Evolutionary conservation across 2,888 invertebrate species (phyloP).

Genomic region (Cyaniris semiargus): DNA sequence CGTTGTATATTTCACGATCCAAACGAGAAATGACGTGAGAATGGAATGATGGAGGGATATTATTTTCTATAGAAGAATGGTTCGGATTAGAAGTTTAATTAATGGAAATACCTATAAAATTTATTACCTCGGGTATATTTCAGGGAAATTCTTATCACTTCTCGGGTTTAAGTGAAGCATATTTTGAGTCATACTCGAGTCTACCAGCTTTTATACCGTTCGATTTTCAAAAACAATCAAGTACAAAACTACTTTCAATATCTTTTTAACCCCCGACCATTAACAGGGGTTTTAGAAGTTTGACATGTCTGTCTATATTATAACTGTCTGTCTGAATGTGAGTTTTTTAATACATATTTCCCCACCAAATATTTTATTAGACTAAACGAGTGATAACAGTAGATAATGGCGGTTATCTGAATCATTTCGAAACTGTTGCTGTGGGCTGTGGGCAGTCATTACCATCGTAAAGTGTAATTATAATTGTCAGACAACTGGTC

Average conservation of each 20-base stretch:
- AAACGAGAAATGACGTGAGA: neutral
- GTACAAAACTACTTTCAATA: neutral
- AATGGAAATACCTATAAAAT: neutral
- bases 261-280: too few relatives aligned
- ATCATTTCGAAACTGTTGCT: neutral
- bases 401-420: conserved; percentile 1
- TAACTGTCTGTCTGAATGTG: neutral
- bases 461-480: conserved; percentile 5
- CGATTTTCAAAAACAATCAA: neutral
- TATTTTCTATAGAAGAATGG: neutral
- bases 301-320: neutral
- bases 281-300: neutral
- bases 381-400: neutral
- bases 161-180: neutral
- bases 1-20: conserved; percentile 10
- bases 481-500: conserved; percentile 22
- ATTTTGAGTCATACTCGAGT: neutral
- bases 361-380: neutral
- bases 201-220: too few relatives aligned
- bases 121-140: neutral
- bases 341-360: neutral
- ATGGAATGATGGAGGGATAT: neutral
- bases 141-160: neutral
- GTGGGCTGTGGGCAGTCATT: neutral
- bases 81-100: neutral